Percentiles rank a stretch among this genome's conserved stretches.
Conservation (phyloP, 2,113 vertebrate genomes). For the Neodontobutis hainanensis region DNA sequence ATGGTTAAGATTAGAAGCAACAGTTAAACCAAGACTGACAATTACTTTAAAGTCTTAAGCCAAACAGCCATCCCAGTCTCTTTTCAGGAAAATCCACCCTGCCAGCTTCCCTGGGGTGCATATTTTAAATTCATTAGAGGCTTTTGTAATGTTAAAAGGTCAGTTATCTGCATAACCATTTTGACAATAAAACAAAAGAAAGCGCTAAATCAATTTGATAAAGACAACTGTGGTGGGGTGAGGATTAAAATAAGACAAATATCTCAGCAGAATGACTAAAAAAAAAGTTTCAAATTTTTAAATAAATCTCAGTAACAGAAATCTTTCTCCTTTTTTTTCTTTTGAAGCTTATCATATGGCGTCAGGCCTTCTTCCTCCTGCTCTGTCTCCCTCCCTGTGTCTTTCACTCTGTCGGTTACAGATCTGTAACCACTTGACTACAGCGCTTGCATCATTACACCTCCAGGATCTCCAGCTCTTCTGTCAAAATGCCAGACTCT, state of each 20-base stretch:
- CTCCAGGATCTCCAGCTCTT: conserved; percentile 36
- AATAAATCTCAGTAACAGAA: background rate
- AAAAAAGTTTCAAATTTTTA: no score
- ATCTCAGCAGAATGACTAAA: background rate
- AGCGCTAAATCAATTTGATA: conserved; percentile 22
- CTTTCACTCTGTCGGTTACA: conserved; percentile 25
- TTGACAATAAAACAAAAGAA: conserved; percentile 46
- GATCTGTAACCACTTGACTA: conserved; percentile 41
- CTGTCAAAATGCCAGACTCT: conserved; percentile 65
- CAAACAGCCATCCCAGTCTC: conserved; percentile 25
- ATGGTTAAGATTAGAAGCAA: conserved; percentile 7
- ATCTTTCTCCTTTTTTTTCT: conserved; percentile 1
- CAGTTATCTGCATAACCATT: conserved; percentile 55
- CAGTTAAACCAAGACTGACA: conserved; percentile 23
- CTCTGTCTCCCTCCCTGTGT: conserved; percentile 5
- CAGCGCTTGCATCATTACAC: conserved; percentile 39
- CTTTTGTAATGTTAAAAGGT: conserved; percentile 60
- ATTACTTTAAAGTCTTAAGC: conserved; percentile 25
- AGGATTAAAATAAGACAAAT: conserved; percentile 3
- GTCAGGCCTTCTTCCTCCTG: conserved; percentile 15
- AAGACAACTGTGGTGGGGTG: conserved; percentile 2
- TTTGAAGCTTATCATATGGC: conserved; percentile 7
- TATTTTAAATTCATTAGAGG: conserved; percentile 52
- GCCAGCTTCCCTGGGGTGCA: conserved; percentile 38
- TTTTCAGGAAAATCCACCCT: conserved; percentile 28